Evolutionary conservation across 2,888 invertebrate genomes (phyloP).

Genomic region (Meandrusa payeni): DNA sequence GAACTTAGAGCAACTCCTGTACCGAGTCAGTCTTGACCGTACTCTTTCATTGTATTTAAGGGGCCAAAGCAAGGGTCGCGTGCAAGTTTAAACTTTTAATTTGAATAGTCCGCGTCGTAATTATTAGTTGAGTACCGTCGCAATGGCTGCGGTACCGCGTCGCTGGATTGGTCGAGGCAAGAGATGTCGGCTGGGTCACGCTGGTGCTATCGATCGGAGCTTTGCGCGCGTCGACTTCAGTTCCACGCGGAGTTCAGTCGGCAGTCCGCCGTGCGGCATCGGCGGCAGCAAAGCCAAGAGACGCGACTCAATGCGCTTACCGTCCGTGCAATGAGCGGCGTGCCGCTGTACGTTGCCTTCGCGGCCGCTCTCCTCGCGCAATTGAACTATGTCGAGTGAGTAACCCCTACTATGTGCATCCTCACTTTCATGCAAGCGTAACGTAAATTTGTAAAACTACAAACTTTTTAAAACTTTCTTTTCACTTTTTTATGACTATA

Average conservation of each 20-base stretch:
- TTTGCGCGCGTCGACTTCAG: constrained; percentile 52
- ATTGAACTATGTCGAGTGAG: constrained; percentile 83
- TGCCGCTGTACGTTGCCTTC: constrained; percentile 82
- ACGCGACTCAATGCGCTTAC: constrained; percentile 65
- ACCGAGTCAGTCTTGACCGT: no score
- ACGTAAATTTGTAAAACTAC: constrained; percentile 41
- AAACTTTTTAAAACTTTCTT: constrained; percentile 41
- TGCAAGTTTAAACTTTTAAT: constrained; percentile 58
- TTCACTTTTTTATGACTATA: constrained; percentile 35
- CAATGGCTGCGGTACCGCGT: constrained; percentile 63
- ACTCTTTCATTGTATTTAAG: not conserved
- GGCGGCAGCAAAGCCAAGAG: constrained; percentile 42
- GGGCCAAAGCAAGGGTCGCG: constrained; percentile 33
- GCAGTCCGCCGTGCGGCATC: constrained; percentile 59
- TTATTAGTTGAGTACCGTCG: constrained; percentile 62
- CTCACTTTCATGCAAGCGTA: not conserved
- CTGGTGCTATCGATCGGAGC: constrained; percentile 55
- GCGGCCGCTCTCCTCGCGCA: constrained; percentile 80
- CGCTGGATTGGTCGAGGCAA: constrained; percentile 68
- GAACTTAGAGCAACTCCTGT: no score
- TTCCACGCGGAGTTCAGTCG: constrained; percentile 54
- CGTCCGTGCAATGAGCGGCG: constrained; percentile 72
- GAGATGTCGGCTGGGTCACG: constrained; percentile 72
- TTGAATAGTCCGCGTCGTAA: constrained; percentile 52
- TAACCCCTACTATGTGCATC: constrained; percentile 34